phyloP scores from a whole-genome alignment of 2,113 vertebrate species.

The Aspiorhynchus laticeps region DNA sequence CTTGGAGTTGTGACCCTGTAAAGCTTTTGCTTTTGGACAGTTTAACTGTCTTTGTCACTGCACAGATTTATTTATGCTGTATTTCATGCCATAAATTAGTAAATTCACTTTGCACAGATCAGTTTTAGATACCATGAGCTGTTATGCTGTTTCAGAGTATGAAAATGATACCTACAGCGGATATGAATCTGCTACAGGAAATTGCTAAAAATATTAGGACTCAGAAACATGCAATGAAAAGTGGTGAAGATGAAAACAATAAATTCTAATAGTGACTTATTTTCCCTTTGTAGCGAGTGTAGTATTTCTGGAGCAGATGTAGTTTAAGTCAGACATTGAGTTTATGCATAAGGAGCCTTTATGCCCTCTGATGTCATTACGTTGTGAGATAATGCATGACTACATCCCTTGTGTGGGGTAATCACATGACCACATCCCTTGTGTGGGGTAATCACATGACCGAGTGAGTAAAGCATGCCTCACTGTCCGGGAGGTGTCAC shows the following conservation, averaged over 20 bases:
- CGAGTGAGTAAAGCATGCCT: conserved; percentile 61
- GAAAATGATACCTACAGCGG: conserved; percentile 7
- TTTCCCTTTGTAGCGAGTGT: conserved; percentile 4
- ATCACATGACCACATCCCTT: conserved; percentile 61
- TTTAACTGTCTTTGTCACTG: neutral
- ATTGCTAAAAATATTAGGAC: neutral
- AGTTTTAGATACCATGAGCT: conserved; percentile 10
- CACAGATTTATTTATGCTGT: neutral
- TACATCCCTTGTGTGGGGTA: conserved; percentile 38
- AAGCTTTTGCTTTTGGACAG: neutral
- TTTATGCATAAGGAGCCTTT: conserved; percentile 6
- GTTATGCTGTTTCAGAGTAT: neutral
- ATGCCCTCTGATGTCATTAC: conserved; percentile 41
- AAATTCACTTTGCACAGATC: neutral
- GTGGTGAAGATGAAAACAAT: conserved; percentile 7
- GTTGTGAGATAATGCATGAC: conserved; percentile 30
- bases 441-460: conserved; percentile 62
- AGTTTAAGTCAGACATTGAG: conserved; percentile 31
- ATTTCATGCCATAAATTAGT: conserved; percentile 1
- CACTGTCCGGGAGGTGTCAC: conserved; percentile 43
- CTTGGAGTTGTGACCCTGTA: neutral
- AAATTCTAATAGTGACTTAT: conserved; percentile 13
- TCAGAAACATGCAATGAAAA: neutral
- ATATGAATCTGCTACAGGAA: conserved; percentile 11
- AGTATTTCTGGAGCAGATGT: conserved; percentile 19